A percentile compares a stretch with the other conserved stretches of the same genome.
These are phyloP conservation scores for Pelochelys cantorii DNA, from an alignment of 2,797 vertebrate species.

Conservation along the genomic window DNA sequence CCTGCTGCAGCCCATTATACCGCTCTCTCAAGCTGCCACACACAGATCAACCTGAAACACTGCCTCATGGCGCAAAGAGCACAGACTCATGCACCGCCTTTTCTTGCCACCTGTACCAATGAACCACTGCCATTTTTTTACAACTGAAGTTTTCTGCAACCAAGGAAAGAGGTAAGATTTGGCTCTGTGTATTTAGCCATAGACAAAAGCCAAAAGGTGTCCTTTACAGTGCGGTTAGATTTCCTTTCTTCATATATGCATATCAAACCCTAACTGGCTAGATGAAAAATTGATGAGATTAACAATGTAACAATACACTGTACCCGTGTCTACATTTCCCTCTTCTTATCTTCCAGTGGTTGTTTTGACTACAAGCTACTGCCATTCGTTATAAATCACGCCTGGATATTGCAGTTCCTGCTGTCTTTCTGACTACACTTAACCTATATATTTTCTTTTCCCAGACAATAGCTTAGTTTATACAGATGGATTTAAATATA, in stretches of 20 bases:
- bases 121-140: not conserved
- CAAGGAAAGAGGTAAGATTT: not conserved
- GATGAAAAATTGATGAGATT: slow-evolving; percentile 31
- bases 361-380: slow-evolving; percentile 23
- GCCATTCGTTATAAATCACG: slow-evolving; percentile 46
- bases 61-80: not conserved
- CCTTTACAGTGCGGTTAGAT: not conserved
- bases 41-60: not conserved
- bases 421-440: slow-evolving; percentile 21
- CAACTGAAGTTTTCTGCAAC: not conserved
- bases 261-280: slow-evolving; percentile 28
- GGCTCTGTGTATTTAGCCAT: not conserved
- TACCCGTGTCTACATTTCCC: not conserved
- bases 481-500: not conserved
- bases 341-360: slow-evolving; percentile 14
- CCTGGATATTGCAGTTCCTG: slow-evolving; percentile 16
- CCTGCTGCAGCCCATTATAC: not conserved
- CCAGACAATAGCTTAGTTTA: not conserved
- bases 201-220: not conserved
- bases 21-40: not conserved
- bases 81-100: not conserved
- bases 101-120: not conserved
- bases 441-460: slow-evolving; percentile 23
- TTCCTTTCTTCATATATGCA: slow-evolving; percentile 17
- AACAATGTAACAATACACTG: slow-evolving; percentile 9